Evolutionary conservation across 2,113 vertebrate species (phyloP).

Genomic region (Leucosticte australis): DNA sequence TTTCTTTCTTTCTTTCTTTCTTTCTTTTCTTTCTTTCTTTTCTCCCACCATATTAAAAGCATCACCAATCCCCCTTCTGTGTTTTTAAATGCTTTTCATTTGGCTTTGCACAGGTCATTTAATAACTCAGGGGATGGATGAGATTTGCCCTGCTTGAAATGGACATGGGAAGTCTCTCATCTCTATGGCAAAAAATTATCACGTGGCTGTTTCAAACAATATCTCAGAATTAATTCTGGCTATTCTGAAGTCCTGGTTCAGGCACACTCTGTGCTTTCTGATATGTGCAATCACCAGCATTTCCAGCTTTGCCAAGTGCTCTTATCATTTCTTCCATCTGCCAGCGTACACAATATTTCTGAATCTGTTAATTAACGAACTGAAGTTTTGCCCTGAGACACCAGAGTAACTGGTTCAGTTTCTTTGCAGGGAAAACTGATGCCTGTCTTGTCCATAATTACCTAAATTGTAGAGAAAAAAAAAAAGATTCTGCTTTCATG

Average conservation of each 20-base stretch:
- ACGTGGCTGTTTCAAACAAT: not conserved
- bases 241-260: not conserved
- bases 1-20: not conserved
- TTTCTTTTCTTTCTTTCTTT: not conserved
- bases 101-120: not conserved
- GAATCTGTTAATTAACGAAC: constrained; percentile 52
- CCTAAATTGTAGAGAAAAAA: constrained; percentile 30
- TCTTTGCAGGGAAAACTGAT: constrained; percentile 7
- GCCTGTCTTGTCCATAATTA: constrained; percentile 47
- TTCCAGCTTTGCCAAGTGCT: constrained; percentile 8
- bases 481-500: constrained; percentile 31
- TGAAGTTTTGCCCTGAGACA: constrained; percentile 47
- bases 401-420: not conserved
- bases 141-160: constrained; percentile 11
- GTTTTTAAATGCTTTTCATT: not conserved
- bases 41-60: not conserved
- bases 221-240: not conserved
- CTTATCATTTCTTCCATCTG: constrained; percentile 27
- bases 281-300: not conserved
- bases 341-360: not conserved
- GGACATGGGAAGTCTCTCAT: not conserved
- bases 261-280: constrained; percentile 29
- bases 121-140: not conserved
- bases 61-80: not conserved
- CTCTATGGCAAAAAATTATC: not conserved